phyloP scores from a whole-genome alignment of 2,888 invertebrate species.

The Drosophila meridionalis region DNA sequence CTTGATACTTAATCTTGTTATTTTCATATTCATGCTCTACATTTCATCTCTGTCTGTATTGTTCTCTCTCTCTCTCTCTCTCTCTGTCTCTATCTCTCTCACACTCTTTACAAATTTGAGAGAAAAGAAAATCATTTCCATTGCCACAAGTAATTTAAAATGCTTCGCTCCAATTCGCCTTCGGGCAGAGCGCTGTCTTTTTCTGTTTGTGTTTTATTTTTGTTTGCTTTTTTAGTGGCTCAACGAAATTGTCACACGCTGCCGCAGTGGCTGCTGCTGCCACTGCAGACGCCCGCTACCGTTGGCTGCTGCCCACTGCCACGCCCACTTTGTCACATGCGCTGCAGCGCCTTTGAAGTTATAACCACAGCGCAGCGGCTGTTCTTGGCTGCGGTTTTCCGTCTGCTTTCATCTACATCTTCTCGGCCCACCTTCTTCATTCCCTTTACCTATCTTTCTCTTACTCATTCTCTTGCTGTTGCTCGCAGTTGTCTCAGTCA shows the following conservation, averaged over 20 bases:
- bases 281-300: not conserved
- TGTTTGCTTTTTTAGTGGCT: conserved; percentile 26
- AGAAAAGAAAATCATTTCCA: conserved; percentile 48
- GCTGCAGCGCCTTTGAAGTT: conserved; percentile 58
- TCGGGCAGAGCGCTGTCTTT: conserved; percentile 52
- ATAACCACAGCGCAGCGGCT: conserved; percentile 19
- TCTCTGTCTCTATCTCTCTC: not conserved
- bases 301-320: conserved; percentile 17
- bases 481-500: not conserved
- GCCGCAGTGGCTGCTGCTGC: conserved; percentile 34
- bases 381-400: conserved; percentile 55
- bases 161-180: conserved; percentile 67
- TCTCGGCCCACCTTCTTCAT: conserved; percentile 18
- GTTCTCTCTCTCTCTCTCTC: not conserved
- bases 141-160: conserved; percentile 70
- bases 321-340: conserved; percentile 37
- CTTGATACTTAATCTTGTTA: conserved; percentile 1
- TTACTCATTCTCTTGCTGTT: not conserved
- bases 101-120: conserved; percentile 1
- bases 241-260: conserved; percentile 62
- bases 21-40: conserved; percentile 1
- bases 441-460: not conserved
- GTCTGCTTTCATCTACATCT: conserved; percentile 38
- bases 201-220: conserved; percentile 13
- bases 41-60: not conserved